Conservation (phyloP, 1,140 invertebrate species). For the Drosophila kikkawai region DNA sequence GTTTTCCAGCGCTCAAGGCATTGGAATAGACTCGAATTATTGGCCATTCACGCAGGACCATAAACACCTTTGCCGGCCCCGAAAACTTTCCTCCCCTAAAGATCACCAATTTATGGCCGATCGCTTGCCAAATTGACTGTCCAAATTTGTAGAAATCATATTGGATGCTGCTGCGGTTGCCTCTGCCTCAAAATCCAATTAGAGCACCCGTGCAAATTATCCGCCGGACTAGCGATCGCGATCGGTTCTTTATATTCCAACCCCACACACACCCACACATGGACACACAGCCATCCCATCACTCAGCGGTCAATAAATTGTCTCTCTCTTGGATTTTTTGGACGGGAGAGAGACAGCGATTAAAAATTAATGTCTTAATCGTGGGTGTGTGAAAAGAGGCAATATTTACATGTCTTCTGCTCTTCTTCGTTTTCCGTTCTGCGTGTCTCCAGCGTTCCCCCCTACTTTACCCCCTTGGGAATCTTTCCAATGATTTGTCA, state of each 20-base stretch:
- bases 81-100: conserved; percentile 46
- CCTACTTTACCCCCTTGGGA: not conserved
- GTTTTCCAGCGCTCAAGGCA: conserved; percentile 5
- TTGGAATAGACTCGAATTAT: conserved; percentile 17
- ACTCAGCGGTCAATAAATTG: conserved; percentile 64
- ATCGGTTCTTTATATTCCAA: conserved; percentile 57
- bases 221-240: conserved; percentile 40
- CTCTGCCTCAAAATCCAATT: conserved; percentile 67
- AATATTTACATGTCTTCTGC: conserved; percentile 42
- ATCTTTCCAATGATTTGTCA: conserved; percentile 38
- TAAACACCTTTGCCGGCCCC: conserved; percentile 23
- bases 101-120: conserved; percentile 24
- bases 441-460: conserved; percentile 3
- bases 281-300: conserved; percentile 12
- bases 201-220: conserved; percentile 71
- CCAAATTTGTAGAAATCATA: conserved; percentile 51
- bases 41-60: conserved; percentile 39
- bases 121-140: conserved; percentile 31
- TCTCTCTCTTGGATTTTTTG: conserved; percentile 37
- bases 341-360: conserved; percentile 22
- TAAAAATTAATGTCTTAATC: conserved; percentile 67
- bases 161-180: conserved; percentile 7
- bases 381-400: conserved; percentile 30
- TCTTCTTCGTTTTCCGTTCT: conserved; percentile 1
- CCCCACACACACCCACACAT: conserved; percentile 20